These are phyloP conservation scores for Miniopterus natalensis DNA, from an alignment of 2,113 vertebrate genomes.

Conservation along the genomic window DNA sequence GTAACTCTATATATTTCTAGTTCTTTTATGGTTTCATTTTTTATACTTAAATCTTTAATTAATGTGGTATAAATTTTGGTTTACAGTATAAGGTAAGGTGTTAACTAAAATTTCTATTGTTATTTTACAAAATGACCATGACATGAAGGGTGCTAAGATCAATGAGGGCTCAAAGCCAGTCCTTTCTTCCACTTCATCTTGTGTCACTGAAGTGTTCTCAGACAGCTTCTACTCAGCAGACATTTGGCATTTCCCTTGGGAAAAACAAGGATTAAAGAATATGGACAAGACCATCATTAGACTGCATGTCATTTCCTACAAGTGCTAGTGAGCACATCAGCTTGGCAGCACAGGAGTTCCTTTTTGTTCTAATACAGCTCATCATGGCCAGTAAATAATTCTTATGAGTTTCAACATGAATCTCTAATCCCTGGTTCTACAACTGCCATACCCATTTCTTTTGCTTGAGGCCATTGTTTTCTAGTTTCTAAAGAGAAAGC, in stretches of 20 bases:
- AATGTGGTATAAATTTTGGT: constrained; percentile 43
- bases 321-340: constrained; percentile 29
- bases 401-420: background rate
- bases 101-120: background rate
- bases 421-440: background rate
- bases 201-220: background rate
- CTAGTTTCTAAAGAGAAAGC: constrained; percentile 49
- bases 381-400: constrained; percentile 13
- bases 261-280: background rate
- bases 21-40: constrained; percentile 42
- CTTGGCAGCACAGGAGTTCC: constrained; percentile 39
- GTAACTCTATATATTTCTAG: background rate
- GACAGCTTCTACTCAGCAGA: constrained; percentile 22
- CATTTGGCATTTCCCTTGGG: background rate
- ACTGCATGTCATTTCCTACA: constrained; percentile 11
- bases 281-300: constrained; percentile 5
- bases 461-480: background rate
- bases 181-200: constrained; percentile 27
- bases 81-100: background rate
- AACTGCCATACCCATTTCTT: background rate
- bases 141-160: background rate
- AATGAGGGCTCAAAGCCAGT: background rate
- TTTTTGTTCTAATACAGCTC: constrained; percentile 44
- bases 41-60: constrained; percentile 29
- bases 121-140: constrained; percentile 26